A percentile compares a stretch with the other conserved stretches of the same genome.
These are phyloP conservation scores for Schrankia costaestrigalis DNA, from an alignment of 2,888 invertebrate genomes.

Conservation along the genomic window DNA sequence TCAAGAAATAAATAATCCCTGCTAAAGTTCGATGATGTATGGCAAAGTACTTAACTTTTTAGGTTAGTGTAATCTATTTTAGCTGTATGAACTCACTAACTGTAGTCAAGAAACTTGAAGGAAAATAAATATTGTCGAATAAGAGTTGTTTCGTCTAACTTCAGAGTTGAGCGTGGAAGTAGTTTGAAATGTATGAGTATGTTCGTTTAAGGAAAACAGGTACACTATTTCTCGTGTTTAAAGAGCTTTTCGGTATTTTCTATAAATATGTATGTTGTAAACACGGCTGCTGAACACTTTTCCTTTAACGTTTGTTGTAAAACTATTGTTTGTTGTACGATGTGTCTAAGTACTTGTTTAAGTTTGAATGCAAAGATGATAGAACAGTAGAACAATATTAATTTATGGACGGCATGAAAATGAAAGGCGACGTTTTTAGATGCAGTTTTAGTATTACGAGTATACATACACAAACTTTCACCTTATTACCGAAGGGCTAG, in stretches of 20 bases:
- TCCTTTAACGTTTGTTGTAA: too few relatives aligned
- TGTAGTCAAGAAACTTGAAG: constrained; percentile 23
- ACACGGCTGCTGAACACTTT: too few relatives aligned
- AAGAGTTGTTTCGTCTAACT: constrained; percentile 17
- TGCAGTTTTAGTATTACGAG: too few relatives aligned
- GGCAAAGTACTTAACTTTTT: constrained; percentile 27
- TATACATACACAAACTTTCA: too few relatives aligned
- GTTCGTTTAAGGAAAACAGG: constrained; percentile 20
- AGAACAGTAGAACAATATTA: too few relatives aligned
- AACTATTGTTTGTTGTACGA: too few relatives aligned
- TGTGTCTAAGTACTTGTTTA: too few relatives aligned
- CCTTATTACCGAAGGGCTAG: too few relatives aligned
- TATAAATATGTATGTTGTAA: too few relatives aligned
- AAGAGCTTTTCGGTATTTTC: constrained; percentile 15
- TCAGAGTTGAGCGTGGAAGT: constrained; percentile 12
- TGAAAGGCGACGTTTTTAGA: too few relatives aligned
- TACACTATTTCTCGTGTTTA: constrained; percentile 13
- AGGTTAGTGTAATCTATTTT: constrained; percentile 29
- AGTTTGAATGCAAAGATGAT: too few relatives aligned
- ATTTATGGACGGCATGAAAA: too few relatives aligned
- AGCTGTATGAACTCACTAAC: constrained; percentile 25
- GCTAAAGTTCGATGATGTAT: constrained; percentile 12
- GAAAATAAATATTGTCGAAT: constrained; percentile 30
- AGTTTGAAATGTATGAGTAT: constrained; percentile 14
- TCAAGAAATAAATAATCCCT: constrained; percentile 15